Base-by-base conservation (phyloP, 2,888 invertebrate genomes). In the Watsonalla binaria region DNA sequence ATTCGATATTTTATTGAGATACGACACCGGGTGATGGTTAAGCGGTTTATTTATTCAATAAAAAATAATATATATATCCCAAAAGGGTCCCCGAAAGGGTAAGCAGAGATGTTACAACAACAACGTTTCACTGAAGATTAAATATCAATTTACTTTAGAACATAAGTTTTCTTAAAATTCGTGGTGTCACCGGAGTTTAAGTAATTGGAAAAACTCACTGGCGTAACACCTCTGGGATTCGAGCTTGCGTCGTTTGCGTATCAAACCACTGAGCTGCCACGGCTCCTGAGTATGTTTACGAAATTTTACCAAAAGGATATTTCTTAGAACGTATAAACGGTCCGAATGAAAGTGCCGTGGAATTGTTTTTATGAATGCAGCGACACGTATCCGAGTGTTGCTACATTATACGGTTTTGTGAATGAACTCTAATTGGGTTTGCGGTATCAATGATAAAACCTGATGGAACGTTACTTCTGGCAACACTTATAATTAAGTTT, bases 1-100 rank as follows among this genome's bases (percentile, higher is more conserved):
- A 78, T 74, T 75, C 68, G 66, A 68, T 72, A 73, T 66, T 74
- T 74, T 74, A 74, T 65, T 65, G 62, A 58, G 60, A 65, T 68
- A 65, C 61, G 64, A 70, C 58, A 51, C 53, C 50, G 57, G 54
- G 59, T 53, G 56, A 55, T 57, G 54, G 54, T 49, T 15, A 49
- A 49, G 37, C 49, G 47, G 33, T 24, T 24, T 24, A 24, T 24
- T 2, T 2, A 1, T 1, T 24, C 24, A 24, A 24, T 24, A 4
- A 24, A 24, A 24, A 24, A 24, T 2, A 24, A 24, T 2, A 24
- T 24, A 4, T 24, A 24, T 24, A 24, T 24, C 24, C 24, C 24
- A 24, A 24, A 24, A 24, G 24, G 24, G 24, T 24, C 24, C 24
- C 24, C 2, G 24, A 2, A 24, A 4, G 24, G 24, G 24, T 24